Evolutionary conservation across 2,113 vertebrate genomes (phyloP).

Genomic region (Progne subis): DNA sequence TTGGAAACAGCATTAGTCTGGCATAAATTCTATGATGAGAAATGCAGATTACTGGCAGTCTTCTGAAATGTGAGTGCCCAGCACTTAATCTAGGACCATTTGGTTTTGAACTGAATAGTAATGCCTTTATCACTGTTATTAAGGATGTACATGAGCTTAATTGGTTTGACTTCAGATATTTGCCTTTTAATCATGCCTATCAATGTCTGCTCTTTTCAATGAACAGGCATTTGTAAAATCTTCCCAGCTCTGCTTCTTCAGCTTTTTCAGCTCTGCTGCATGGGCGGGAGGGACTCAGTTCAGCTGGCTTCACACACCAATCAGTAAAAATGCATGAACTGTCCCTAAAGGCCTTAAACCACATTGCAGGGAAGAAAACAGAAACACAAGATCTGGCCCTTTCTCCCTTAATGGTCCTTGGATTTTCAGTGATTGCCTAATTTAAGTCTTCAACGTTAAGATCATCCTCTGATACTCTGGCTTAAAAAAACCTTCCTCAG

Average conservation of each 20-base stretch:
- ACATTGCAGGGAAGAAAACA: slow-evolving; percentile 39
- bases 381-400: slow-evolving; percentile 21
- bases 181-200: slow-evolving; percentile 46
- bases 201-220: slow-evolving; percentile 15
- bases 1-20: slow-evolving; percentile 77
- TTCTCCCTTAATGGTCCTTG: neutral
- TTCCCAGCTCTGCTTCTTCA: neutral
- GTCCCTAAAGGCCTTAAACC: slow-evolving; percentile 19
- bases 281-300: neutral
- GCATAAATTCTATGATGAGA: slow-evolving; percentile 83
- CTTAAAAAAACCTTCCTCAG: slow-evolving; percentile 26
- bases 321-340: slow-evolving; percentile 7
- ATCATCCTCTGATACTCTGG: slow-evolving; percentile 13
- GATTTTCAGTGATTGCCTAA: slow-evolving; percentile 26
- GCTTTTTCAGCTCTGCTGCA: neutral
- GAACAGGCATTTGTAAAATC: slow-evolving; percentile 9
- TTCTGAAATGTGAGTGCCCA: slow-evolving; percentile 80
- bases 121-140: slow-evolving; percentile 59
- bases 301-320: neutral
- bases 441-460: slow-evolving; percentile 39
- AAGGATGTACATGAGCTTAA: slow-evolving; percentile 50
- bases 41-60: slow-evolving; percentile 84
- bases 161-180: slow-evolving; percentile 35
- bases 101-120: slow-evolving; percentile 68
- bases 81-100: slow-evolving; percentile 71